A percentile compares a stretch with the other conserved stretches of the same genome.
phyloP scores from a whole-genome alignment of 1,140 invertebrate species.

The Drosophila equinoxialis region DNA sequence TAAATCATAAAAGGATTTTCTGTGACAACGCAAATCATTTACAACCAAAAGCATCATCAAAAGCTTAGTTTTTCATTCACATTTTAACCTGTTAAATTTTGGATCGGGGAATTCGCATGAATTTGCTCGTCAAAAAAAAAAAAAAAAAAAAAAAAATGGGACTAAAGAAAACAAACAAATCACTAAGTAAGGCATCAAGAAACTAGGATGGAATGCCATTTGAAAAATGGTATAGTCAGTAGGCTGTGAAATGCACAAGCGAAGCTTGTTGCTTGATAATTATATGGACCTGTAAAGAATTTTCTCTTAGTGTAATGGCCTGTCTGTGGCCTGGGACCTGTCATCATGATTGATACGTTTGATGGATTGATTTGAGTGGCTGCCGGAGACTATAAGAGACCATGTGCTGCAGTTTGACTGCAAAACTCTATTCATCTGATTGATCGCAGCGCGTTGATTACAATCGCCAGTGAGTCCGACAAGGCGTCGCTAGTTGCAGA shows the following conservation, averaged over 20 bases:
- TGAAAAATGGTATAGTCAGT: too few relatives aligned
- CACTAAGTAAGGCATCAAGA: too few relatives aligned
- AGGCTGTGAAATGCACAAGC: too few relatives aligned
- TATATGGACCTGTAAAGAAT: neutral
- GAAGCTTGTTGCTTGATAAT: too few relatives aligned
- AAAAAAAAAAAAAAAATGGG: neutral
- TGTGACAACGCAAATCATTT: too few relatives aligned
- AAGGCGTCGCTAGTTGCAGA: constrained; percentile 3
- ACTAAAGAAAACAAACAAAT: too few relatives aligned
- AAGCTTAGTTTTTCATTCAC: too few relatives aligned
- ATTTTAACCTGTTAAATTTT: too few relatives aligned
- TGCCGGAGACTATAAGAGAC: constrained; percentile 33
- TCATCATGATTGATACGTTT: constrained; percentile 83
- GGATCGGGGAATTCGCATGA: neutral
- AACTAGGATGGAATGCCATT: too few relatives aligned
- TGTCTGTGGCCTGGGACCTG: constrained; percentile 50
- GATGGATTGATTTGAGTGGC: constrained; percentile 79
- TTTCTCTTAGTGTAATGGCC: constrained; percentile 11
- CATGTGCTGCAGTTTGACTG: constrained; percentile 60
- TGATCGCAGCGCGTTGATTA: constrained; percentile 78
- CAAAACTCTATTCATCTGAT: constrained; percentile 57
- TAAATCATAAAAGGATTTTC: too few relatives aligned
- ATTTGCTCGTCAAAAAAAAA: neutral
- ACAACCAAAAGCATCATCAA: too few relatives aligned
- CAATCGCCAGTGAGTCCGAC: constrained; percentile 44